Base-by-base conservation (phyloP, 2,113 vertebrate genomes). In the Sphaerodactylus townsendi region DNA sequence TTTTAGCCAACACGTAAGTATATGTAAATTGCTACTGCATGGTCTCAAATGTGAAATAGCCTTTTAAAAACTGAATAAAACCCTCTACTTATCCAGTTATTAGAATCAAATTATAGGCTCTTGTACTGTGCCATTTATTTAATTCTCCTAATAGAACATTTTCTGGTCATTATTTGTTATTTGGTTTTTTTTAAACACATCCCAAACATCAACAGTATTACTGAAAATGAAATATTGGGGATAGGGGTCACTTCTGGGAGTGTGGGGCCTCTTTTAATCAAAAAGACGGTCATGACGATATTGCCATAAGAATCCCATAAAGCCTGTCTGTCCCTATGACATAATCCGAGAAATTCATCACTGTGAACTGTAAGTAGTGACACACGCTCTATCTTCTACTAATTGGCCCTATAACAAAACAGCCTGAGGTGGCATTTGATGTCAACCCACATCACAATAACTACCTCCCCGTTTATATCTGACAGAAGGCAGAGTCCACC, bases 341-440 rank as follows among this genome's bases (percentile, higher is more conserved):
- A 10, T 56, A 21, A 21, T 71, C 25, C 11, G 33, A 59, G 66
- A 71, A 25, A 37, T 23, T 15, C 30, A 66, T 62, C 23, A 62
- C 23, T 62, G 59, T 66, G 4, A 62, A 41, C 30, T 59, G n/a
- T 35, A 41, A 59, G 19, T 9, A n/a, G 28, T 28, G 48, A 56
- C 53, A 56, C 53, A 23, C 64, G 4, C 44, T 50, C 83, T 75
- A 68, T 14, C 69, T 85, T 56, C 84, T 92, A 87, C 85, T 92
- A 82, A 91, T 79, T 83, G 72, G 33, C 79, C 59, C 25, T 33
- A 69, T 66, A 77, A 33, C 8, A 81, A 53, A 56, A 81, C 70
- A 85, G 74, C 76, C 70, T 10, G 14, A 71, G 33, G 0, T 84
- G 74, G 82, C 79, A 83, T 85, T 3, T 81, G 41, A 81, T 37